Evolutionary conservation across 2,113 vertebrate species (phyloP), one percentile per base, ranked within the genome.

Genomic region (Microtus oregoni): DNA sequence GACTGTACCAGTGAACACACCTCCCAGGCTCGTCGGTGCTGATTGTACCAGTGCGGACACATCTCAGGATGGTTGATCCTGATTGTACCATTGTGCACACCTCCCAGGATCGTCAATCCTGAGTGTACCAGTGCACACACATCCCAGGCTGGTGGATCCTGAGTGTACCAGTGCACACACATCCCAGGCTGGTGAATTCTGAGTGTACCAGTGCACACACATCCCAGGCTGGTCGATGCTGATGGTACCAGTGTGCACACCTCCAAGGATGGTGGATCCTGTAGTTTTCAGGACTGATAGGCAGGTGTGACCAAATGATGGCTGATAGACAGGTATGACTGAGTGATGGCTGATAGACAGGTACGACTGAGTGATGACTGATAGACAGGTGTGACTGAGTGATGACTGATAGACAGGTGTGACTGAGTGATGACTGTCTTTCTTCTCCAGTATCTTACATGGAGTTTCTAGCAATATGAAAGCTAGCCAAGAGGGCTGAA

Each of bases 81-180:
- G 0, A 58, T 20, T 58, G 55, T 20, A 20, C 19, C 55, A 58
- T 19, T 58, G 55, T 0, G 1, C 55, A 58, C 55, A 58, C 55
- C 1, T 17, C 17, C 55, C 1, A 58, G 55, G 1, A 19, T 58
- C 1, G 15, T 58, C 4, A 5, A 6, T 61, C 22, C 22, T 38
- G 50, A 8, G 38, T 82, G 35, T n/a, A n/a, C n/a, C 2, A 38
- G 14, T 38, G 35, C 61, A 2, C 1, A 26, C 3, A 28, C 55
- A 5, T 20, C 55, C 55, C 17, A 1, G 55, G 52, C 5, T 58
- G 17, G 55, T 55, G 4, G 55, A 55, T 55, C 15, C 15, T 58
- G 55, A 14, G 5, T 58, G 55, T 58, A 19, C 55, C 5, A 19
- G 4, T 19, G 55, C 1, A 4, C 5, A 58, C 5, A 58, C 55